Conservation (phyloP, 2,888 invertebrate genomes). For the Melieria crassipennis region DNA sequence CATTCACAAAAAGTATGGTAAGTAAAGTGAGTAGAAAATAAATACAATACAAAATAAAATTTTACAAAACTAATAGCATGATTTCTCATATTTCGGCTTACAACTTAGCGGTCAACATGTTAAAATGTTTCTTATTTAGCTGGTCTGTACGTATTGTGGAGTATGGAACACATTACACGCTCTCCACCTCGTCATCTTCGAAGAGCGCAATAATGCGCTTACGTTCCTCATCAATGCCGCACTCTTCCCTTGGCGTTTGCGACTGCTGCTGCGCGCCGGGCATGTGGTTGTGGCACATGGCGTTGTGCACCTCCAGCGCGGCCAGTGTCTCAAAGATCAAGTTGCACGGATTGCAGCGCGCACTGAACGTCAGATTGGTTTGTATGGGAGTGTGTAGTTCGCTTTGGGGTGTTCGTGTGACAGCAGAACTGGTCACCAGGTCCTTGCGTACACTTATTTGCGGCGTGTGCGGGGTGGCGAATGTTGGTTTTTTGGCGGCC, state of each 20-base stretch:
- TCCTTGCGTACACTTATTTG: slow-evolving; percentile 43
- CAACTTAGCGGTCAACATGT: background rate
- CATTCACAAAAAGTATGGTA: background rate
- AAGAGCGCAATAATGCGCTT: slow-evolving; percentile 62
- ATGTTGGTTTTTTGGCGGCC: slow-evolving; percentile 8
- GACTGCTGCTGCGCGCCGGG: slow-evolving; percentile 20
- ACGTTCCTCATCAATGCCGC: slow-evolving; percentile 51
- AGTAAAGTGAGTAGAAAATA: background rate
- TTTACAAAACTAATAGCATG: background rate
- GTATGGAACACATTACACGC: background rate
- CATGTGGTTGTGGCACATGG: slow-evolving; percentile 54
- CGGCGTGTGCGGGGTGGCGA: slow-evolving; percentile 1
- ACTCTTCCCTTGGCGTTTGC: slow-evolving; percentile 21
- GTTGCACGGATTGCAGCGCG: slow-evolving; percentile 61
- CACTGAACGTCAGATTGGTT: slow-evolving; percentile 50
- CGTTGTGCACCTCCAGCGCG: slow-evolving; percentile 60
- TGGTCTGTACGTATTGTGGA: too few relatives aligned
- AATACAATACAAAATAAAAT: background rate
- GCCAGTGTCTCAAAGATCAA: slow-evolving; percentile 56
- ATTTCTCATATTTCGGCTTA: slow-evolving; percentile 5
- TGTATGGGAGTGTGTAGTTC: slow-evolving; percentile 22
- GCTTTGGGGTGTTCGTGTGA: slow-evolving; percentile 2
- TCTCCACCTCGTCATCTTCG: slow-evolving; percentile 50
- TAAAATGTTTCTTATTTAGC: background rate
- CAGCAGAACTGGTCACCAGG: slow-evolving; percentile 31